These are phyloP conservation scores for Cephus pulcher DNA, from an alignment of 2,888 invertebrate genomes.

Conservation along the genomic window DNA sequence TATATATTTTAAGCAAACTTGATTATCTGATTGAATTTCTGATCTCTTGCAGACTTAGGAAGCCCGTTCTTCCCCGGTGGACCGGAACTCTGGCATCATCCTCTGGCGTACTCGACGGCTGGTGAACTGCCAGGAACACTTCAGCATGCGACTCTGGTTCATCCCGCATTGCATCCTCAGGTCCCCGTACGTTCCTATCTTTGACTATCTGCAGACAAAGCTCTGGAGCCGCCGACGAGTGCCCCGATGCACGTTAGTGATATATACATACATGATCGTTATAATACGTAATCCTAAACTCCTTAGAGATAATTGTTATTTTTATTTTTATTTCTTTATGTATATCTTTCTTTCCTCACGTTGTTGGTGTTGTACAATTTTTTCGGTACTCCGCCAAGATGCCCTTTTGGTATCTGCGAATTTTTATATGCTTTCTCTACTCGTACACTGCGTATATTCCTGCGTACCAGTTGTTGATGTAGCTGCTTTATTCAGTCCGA, in stretches of 20 bases:
- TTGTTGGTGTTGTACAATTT: background rate
- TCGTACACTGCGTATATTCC: background rate
- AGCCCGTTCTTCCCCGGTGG: conserved; percentile 96
- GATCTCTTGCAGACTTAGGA: conserved; percentile 83
- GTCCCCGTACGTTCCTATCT: conserved; percentile 97
- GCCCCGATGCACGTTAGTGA: conserved; percentile 73
- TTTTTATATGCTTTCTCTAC: background rate
- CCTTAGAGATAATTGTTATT: background rate
- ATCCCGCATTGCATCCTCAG: conserved; percentile 97
- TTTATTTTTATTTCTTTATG: background rate
- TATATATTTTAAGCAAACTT: background rate
- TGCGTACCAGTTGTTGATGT: background rate
- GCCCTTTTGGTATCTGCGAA: background rate
- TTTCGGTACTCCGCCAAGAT: background rate
- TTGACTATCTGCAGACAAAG: conserved; percentile 94
- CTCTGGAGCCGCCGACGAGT: conserved; percentile 72
- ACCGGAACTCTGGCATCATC: conserved; percentile 95
- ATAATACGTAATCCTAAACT: conserved; percentile 26
- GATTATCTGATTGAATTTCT: background rate
- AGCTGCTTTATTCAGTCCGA: background rate
- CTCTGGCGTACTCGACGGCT: conserved; percentile 82
- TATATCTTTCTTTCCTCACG: no score
- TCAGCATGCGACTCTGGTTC: conserved; percentile 91
- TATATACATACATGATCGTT: conserved; percentile 51
- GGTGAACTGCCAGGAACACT: conserved; percentile 87